These are phyloP conservation scores for Portevinia maculata DNA, from an alignment of 2,888 invertebrate species.

Conservation along the genomic window DNA sequence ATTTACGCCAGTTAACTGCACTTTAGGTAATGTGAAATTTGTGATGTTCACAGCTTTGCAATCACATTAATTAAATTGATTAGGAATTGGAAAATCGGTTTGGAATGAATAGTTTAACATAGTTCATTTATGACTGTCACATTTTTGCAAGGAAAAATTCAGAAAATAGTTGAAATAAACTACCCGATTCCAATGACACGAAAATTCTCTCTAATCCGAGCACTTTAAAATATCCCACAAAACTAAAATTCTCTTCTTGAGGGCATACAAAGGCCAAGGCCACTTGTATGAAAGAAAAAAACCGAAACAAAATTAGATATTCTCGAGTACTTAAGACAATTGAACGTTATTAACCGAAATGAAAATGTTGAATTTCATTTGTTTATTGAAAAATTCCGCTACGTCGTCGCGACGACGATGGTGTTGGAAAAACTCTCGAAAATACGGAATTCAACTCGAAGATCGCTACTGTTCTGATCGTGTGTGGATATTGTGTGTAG, in stretches of 20 bases:
- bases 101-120: constrained; percentile 15
- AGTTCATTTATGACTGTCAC: background rate
- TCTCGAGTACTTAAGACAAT: constrained; percentile 35
- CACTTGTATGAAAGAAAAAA: constrained; percentile 7
- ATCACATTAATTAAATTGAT: constrained; percentile 10
- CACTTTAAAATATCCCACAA: constrained; percentile 33
- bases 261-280: constrained; percentile 25
- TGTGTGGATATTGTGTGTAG: constrained; percentile 26
- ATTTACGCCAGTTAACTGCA: too few relatives aligned
- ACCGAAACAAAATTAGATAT: constrained; percentile 2
- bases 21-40: background rate
- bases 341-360: constrained; percentile 35
- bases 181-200: background rate
- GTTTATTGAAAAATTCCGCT: constrained; percentile 15
- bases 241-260: constrained; percentile 39
- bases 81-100: constrained; percentile 1
- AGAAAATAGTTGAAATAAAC: background rate
- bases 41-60: constrained; percentile 5
- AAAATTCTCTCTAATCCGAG: background rate
- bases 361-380: constrained; percentile 12
- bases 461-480: constrained; percentile 1
- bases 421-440: constrained; percentile 21
- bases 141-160: background rate
- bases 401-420: background rate
- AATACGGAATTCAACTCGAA: constrained; percentile 27